Evolutionary conservation across 2,888 invertebrate genomes (phyloP).

Genomic region (Erebia aethiops): DNA sequence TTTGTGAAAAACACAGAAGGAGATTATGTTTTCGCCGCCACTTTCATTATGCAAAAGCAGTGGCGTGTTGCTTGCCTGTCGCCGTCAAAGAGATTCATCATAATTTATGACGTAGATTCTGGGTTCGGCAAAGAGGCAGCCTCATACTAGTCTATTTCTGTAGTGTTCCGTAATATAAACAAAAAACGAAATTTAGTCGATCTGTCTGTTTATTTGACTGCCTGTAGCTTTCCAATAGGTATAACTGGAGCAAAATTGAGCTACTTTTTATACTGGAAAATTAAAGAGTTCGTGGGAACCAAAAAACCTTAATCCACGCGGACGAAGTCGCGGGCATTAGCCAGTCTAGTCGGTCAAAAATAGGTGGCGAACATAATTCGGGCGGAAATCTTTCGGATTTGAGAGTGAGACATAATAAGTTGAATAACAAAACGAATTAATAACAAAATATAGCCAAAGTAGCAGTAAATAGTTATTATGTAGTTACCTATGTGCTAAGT

Average conservation of each 20-base stretch:
- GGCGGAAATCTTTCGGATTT: too few species aligned
- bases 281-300: too few species aligned
- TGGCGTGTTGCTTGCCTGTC: slow-evolving; percentile 10
- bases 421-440: too few species aligned
- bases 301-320: too few species aligned
- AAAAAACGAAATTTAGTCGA: neutral
- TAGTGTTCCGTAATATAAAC: neutral
- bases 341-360: too few species aligned
- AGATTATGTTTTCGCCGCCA: slow-evolving; percentile 18
- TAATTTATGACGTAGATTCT: slow-evolving; percentile 24
- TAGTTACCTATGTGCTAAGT: neutral
- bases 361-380: too few species aligned
- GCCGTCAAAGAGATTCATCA: slow-evolving; percentile 23
- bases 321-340: too few species aligned
- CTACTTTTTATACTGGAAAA: too few species aligned
- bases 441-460: neutral
- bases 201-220: too few species aligned
- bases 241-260: too few species aligned
- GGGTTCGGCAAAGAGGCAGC: neutral
- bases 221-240: too few species aligned
- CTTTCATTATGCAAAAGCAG: slow-evolving; percentile 28
- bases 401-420: too few species aligned
- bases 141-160: neutral
- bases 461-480: neutral
- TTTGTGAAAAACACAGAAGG: neutral